Evolutionary conservation across 2,888 invertebrate species (phyloP).

Genomic region (Zeuzera pyrina): DNA sequence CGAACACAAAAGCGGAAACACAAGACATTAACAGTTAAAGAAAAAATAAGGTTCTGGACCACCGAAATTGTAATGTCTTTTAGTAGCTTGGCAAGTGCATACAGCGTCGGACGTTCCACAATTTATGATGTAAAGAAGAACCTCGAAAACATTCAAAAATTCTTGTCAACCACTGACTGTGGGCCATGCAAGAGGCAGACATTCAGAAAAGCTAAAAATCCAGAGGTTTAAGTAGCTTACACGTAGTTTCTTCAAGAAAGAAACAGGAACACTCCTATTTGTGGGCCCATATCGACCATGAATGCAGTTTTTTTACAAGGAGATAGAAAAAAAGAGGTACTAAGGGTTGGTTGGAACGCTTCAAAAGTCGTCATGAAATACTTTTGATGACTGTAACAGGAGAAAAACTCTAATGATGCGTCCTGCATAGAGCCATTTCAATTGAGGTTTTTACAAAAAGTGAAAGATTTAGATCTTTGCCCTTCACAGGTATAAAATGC

Average conservation of each 20-base stretch:
- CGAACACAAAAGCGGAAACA: conserved; percentile 17
- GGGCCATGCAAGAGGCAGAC: conserved; percentile 18
- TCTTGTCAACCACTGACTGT: conserved; percentile 18
- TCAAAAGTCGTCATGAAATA: conserved; percentile 21
- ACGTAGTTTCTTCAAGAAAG: conserved; percentile 21
- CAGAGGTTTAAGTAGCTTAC: conserved; percentile 19
- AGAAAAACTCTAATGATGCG: conserved; percentile 16
- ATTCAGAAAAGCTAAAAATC: conserved; percentile 18
- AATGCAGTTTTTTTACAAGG: conserved; percentile 20
- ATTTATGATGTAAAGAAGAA: conserved; percentile 16
- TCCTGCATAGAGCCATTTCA: conserved; percentile 17
- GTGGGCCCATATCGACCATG: conserved; percentile 16
- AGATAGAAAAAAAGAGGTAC: conserved; percentile 19
- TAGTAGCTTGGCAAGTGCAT: conserved; percentile 12
- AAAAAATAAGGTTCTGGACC: conserved; percentile 19
- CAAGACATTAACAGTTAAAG: conserved; percentile 17
- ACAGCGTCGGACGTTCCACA: conserved; percentile 11
- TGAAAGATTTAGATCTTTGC: conserved; percentile 18
- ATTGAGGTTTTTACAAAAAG: conserved; percentile 17
- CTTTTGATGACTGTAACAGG: conserved; percentile 16
- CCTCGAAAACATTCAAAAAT: conserved; percentile 16
- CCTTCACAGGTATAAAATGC: conserved; percentile 19
- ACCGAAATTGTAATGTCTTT: conserved; percentile 11
- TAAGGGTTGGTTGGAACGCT: conserved; percentile 19
- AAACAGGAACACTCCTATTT: conserved; percentile 16